Conservation (phyloP, 2,113 vertebrate genomes). For the Galemys pyrenaicus region DNA sequence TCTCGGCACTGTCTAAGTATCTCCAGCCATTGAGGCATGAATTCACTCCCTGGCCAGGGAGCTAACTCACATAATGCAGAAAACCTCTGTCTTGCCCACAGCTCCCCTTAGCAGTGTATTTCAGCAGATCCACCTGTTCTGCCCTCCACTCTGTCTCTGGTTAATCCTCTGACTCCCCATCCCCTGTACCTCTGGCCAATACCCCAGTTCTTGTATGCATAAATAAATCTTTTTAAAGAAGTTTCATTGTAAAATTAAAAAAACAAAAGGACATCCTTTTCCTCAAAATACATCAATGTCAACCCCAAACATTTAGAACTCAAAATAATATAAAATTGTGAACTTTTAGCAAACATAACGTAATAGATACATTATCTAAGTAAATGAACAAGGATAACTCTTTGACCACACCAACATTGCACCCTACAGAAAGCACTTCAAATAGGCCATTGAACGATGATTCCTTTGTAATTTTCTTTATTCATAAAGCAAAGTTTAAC, state of each 20-base stretch:
- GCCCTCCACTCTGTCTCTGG: too few relatives aligned
- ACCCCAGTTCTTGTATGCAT: too few relatives aligned
- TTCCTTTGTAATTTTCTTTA: conserved; percentile 2
- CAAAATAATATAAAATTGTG: background rate
- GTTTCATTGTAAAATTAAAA: background rate
- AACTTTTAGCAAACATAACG: background rate
- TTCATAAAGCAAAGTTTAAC: background rate
- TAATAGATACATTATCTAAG: background rate
- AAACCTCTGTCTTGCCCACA: too few relatives aligned
- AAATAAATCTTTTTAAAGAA: conserved; percentile 16
- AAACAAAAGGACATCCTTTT: background rate
- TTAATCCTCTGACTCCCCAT: too few relatives aligned
- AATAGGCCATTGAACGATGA: background rate
- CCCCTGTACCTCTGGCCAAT: too few relatives aligned
- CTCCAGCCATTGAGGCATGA: too few relatives aligned
- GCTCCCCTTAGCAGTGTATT: too few relatives aligned
- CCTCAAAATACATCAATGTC: conserved; percentile 32
- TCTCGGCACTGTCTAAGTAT: too few relatives aligned
- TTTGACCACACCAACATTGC: background rate
- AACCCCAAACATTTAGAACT: background rate
- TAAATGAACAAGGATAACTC: background rate
- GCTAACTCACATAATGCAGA: too few relatives aligned
- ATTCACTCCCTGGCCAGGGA: too few relatives aligned
- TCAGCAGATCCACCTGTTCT: too few relatives aligned
- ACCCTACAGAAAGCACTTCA: background rate